phyloP scores from a whole-genome alignment of 2,113 vertebrate species.

The Centropus bengalensis region DNA sequence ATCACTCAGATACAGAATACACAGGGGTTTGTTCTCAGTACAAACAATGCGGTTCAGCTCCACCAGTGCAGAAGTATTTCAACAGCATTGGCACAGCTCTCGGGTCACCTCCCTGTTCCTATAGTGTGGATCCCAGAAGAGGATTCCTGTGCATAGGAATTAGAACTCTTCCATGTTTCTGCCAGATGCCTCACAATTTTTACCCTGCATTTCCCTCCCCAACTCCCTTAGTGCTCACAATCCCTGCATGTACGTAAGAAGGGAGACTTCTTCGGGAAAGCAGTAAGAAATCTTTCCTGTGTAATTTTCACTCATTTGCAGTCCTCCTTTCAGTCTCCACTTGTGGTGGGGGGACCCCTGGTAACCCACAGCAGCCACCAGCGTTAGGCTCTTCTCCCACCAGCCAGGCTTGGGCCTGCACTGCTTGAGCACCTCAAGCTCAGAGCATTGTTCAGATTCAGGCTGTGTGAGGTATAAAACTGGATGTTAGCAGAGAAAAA shows the following conservation, averaged over 20 bases:
- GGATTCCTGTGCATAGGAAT: neutral
- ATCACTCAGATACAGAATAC: neutral
- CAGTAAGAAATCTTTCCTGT: neutral
- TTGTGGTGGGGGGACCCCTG: neutral
- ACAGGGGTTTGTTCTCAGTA: neutral
- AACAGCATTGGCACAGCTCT: neutral
- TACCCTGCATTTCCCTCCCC: neutral
- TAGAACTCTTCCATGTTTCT: neutral
- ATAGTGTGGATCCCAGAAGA: neutral
- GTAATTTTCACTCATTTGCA: neutral
- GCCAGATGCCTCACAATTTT: neutral
- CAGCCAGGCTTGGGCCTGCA: neutral
- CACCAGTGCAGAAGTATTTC: neutral
- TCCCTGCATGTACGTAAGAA: neutral
- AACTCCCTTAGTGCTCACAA: neutral
- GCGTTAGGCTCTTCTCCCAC: neutral
- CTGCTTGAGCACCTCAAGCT: neutral
- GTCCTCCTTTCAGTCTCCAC: neutral
- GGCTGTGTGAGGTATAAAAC: neutral
- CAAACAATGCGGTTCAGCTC: no score
- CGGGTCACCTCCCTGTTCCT: neutral
- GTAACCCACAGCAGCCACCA: neutral
- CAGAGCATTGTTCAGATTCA: neutral
- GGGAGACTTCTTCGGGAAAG: neutral
- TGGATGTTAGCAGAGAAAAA: neutral